Evolutionary conservation across 53 echinoderm and acorn worm species (phyloP).

Genomic region (Stichopus horrens): DNA sequence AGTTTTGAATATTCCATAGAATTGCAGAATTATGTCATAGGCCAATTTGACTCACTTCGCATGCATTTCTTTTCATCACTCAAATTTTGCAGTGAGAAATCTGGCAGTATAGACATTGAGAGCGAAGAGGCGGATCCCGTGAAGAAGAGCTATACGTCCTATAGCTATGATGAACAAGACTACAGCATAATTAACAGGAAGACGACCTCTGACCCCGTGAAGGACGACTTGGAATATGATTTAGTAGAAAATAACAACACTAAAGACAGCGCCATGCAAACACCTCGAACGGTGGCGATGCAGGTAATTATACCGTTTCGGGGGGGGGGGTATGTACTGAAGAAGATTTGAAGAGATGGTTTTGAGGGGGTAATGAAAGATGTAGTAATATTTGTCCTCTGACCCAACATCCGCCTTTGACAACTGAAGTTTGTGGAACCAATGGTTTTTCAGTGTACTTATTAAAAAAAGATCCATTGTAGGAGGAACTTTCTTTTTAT

Average conservation of each 20-base stretch:
- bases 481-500: too few species aligned
- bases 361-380: too few species aligned
- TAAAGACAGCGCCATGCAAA: slow-evolving; percentile 11
- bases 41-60: background rate
- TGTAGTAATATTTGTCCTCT: too few species aligned
- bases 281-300: slow-evolving; percentile 28
- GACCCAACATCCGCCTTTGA: too few species aligned
- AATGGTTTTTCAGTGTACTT: too few species aligned
- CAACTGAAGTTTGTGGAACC: too few species aligned
- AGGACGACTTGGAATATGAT: background rate
- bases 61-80: background rate
- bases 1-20: too few species aligned
- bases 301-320: slow-evolving; percentile 1
- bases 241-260: background rate
- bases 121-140: slow-evolving; percentile 9
- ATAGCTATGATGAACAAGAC: background rate
- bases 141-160: slow-evolving; percentile 13
- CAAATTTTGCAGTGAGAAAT: background rate
- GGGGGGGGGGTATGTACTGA: too few species aligned
- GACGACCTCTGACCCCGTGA: background rate
- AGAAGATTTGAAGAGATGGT: too few species aligned
- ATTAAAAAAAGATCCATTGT: too few species aligned
- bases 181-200: background rate
- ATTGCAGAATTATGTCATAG: too few species aligned
- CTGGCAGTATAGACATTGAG: slow-evolving; percentile 18